phyloP scores from a whole-genome alignment of 2,888 invertebrate species.

The Netelia inedita region DNA sequence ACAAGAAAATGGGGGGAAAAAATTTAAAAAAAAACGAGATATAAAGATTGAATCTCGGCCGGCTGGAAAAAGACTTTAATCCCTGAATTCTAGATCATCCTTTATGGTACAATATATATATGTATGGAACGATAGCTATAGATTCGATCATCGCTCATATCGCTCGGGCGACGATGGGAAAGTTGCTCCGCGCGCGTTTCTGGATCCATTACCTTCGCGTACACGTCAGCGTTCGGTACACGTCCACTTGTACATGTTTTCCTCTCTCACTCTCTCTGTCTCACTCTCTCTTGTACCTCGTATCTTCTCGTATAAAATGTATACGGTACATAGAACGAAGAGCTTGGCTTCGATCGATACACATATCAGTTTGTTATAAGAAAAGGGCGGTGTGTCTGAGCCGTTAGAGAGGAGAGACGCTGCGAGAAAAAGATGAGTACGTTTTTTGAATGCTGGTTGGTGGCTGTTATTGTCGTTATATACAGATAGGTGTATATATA shows the following conservation, averaged over 20 bases:
- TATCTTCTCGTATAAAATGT: slow-evolving; percentile 16
- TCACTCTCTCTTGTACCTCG: slow-evolving; percentile 1
- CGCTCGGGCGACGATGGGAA: slow-evolving; percentile 72
- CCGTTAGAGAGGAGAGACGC: slow-evolving; percentile 54
- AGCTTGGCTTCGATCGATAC: slow-evolving; percentile 71
- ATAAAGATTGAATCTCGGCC: slow-evolving; percentile 35
- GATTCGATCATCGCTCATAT: slow-evolving; percentile 72
- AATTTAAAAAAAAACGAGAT: slow-evolving; percentile 17
- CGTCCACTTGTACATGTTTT: slow-evolving; percentile 38
- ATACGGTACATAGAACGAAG: neutral
- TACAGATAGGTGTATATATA: slow-evolving; percentile 14
- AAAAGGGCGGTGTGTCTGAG: slow-evolving; percentile 76
- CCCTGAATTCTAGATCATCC: slow-evolving; percentile 46
- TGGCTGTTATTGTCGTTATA: slow-evolving; percentile 72
- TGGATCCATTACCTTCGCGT: slow-evolving; percentile 72
- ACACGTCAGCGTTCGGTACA: slow-evolving; percentile 44
- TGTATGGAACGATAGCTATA: slow-evolving; percentile 24
- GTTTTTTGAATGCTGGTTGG: slow-evolving; percentile 63
- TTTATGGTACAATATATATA: slow-evolving; percentile 14
- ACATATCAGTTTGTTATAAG: slow-evolving; percentile 68
- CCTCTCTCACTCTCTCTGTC: neutral
- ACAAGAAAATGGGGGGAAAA: no score
- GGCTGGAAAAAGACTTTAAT: slow-evolving; percentile 54
- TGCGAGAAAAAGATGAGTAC: slow-evolving; percentile 49
- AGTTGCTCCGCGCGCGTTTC: slow-evolving; percentile 65